phyloP scores from a whole-genome alignment of 1,140 invertebrate genomes.

The Tetramorium simillimum region DNA sequence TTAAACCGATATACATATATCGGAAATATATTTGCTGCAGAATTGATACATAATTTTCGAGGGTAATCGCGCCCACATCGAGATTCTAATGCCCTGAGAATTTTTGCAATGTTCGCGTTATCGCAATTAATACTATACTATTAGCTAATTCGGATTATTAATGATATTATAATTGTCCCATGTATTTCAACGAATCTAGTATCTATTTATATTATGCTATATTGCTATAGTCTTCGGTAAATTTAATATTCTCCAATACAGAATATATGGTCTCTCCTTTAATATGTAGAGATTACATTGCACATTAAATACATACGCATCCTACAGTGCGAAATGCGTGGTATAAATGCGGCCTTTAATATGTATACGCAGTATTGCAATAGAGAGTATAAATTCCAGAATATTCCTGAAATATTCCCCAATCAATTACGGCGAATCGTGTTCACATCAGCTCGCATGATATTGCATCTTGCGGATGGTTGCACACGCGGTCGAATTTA shows the following conservation, averaged over 20 bases:
- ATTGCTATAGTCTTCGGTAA: not conserved
- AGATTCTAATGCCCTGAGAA: not conserved
- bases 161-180: not conserved
- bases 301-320: slow-evolving; percentile 11
- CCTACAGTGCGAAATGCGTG: not conserved
- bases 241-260: slow-evolving; percentile 23
- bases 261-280: slow-evolving; percentile 29
- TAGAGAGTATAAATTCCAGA: slow-evolving; percentile 29
- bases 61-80: no score
- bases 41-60: not conserved
- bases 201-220: not conserved
- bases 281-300: slow-evolving; percentile 33
- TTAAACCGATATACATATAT: no score
- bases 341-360: slow-evolving; percentile 17
- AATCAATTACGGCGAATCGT: slow-evolving; percentile 1
- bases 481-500: not conserved
- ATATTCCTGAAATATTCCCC: slow-evolving; percentile 42
- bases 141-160: slow-evolving; percentile 7
- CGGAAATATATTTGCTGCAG: not conserved
- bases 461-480: slow-evolving; percentile 21
- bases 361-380: not conserved
- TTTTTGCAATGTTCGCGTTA: not conserved
- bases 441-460: slow-evolving; percentile 25
- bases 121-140: not conserved
- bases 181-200: not conserved